Base-by-base conservation (phyloP, 2,888 invertebrate genomes). In the Ophion ventricosus region DNA sequence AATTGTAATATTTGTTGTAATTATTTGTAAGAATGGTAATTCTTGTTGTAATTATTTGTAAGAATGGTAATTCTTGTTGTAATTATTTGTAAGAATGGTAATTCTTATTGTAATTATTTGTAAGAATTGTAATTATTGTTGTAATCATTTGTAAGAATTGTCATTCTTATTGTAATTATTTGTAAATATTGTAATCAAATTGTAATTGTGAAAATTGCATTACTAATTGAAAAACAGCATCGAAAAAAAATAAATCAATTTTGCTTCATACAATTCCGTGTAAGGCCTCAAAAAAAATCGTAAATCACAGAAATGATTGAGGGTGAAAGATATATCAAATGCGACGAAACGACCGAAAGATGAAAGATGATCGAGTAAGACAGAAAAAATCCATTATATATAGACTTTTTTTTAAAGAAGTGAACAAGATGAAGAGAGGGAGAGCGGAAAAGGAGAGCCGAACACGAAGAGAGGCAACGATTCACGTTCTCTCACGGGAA, bases 401-500 rank as follows among this genome's bases (percentile, higher is more conserved):
- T 17, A 26, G 20, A 54, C 54, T 35, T 35, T 35, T 35, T 35
- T 4, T 7, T 0, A 43, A 49, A n/a, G 66, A 82, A 77, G 69
- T 29, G 69, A 64, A 72, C 23, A 66, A 49, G 72, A 83, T 73
- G 74, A 73, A 70, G 76, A 74, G 29, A 79, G 77, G 67, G 49
- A 59, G 63, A 25, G 57, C 78, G 66, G 70, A 56, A 57, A 49
- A 63, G n/a, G 76, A 49, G 63, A n/a, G 59, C 2, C 54, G 61
- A 63, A 83, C 73, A 76, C 82, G 79, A 82, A 82, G 20, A 79
- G 80, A 75, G 59, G 26, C 73, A 72, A 85, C 73, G 75, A 84
- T 70, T 75, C 43, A 70, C 77, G 74, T 75, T 83, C 81, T 82
- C 86, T 80, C 85, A 72, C 76, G 85, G 87, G 85, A 86, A 82